Evolutionary conservation across 2,888 invertebrate genomes (phyloP).

Genomic region (Tetramorium bicarinatum): DNA sequence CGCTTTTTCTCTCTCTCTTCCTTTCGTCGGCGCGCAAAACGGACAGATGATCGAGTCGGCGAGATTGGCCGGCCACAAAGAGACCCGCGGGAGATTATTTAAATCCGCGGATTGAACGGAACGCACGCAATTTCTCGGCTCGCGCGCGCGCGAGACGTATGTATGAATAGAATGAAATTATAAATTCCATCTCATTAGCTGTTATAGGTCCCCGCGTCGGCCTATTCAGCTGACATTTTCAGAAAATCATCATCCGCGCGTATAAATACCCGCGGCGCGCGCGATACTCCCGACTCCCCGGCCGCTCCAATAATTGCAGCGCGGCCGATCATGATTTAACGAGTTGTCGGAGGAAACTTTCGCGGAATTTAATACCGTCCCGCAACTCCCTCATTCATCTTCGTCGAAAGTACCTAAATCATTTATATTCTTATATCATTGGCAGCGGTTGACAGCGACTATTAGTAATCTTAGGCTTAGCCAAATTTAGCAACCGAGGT

Average conservation of each 20-base stretch:
- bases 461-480: slow-evolving; percentile 54
- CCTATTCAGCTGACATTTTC: slow-evolving; percentile 32
- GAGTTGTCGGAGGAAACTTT: slow-evolving; percentile 36
- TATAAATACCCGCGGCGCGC: slow-evolving; percentile 14
- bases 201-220: slow-evolving; percentile 24
- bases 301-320: slow-evolving; percentile 30
- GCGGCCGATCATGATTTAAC: slow-evolving; percentile 46
- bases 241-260: slow-evolving; percentile 25
- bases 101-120: slow-evolving; percentile 61
- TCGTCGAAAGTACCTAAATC: slow-evolving; percentile 49
- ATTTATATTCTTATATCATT: slow-evolving; percentile 56
- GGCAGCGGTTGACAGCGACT: slow-evolving; percentile 50
- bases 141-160: background rate
- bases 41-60: slow-evolving; percentile 72
- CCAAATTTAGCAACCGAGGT: slow-evolving; percentile 48
- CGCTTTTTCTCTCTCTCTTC: background rate
- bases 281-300: background rate
- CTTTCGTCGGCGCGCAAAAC: slow-evolving; percentile 41
- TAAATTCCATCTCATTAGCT: slow-evolving; percentile 37
- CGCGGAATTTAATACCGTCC: slow-evolving; percentile 47
- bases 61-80: slow-evolving; percentile 59
- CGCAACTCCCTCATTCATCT: slow-evolving; percentile 46
- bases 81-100: slow-evolving; percentile 72
- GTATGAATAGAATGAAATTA: slow-evolving; percentile 37
- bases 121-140: slow-evolving; percentile 30